phyloP scores from a whole-genome alignment of 64 coral and sea anemone genomes.

The Dendronephthya gigantea region DNA sequence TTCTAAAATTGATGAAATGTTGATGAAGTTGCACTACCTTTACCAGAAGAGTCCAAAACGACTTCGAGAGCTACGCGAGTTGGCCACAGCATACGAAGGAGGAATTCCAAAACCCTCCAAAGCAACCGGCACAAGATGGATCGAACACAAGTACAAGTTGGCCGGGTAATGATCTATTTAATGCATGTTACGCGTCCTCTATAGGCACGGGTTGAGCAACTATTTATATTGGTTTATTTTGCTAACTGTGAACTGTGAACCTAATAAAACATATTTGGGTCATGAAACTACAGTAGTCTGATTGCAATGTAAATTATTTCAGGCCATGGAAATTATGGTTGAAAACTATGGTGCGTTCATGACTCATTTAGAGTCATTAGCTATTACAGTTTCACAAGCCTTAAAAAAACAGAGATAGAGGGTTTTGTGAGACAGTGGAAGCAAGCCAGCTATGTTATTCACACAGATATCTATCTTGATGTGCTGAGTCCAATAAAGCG shows the following conservation, averaged over 20 bases:
- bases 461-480: not conserved
- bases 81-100: conserved; percentile 18
- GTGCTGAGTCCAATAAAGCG: not conserved
- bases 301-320: not conserved
- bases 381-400: not conserved
- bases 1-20: not conserved
- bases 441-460: conserved; percentile 6
- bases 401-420: not conserved
- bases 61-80: not conserved
- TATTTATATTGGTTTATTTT: too few relatives aligned
- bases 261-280: not conserved
- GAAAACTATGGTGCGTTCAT: not conserved
- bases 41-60: conserved; percentile 13
- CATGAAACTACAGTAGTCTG: not conserved
- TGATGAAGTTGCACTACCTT: conserved; percentile 3
- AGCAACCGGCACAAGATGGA: not conserved
- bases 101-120: not conserved
- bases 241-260: too few relatives aligned
- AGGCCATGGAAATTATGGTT: conserved; percentile 7
- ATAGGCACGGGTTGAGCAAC: too few relatives aligned
- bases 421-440: not conserved
- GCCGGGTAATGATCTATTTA: not conserved
- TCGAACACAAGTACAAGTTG: not conserved
- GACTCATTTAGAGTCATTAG: not conserved
- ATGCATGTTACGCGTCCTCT: too few relatives aligned